Base-by-base conservation (phyloP, 2,888 invertebrate genomes). In the Eristalis intricaria region DNA sequence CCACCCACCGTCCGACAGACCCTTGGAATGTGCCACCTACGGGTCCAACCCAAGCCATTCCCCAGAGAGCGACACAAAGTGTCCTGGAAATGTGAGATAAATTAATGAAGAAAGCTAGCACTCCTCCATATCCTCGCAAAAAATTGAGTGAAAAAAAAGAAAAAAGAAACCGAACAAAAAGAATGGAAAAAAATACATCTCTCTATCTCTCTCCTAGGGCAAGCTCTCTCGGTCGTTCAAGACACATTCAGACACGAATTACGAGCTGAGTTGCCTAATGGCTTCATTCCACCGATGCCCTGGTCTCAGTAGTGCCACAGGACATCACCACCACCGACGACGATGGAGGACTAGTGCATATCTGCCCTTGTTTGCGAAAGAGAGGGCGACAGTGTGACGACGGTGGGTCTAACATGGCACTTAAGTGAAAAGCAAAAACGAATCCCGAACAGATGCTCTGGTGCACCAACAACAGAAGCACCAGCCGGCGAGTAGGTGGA, bases 51-150 rank as follows among this genome's bases (percentile, higher is more conserved):
- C 63, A 13, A 63, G 63, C 75, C 74, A 71, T 70, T 83, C 82
- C 86, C 82, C 65, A 74, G 69, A 70, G 69, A 65, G 69, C 50
- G 50, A 82, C 69, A 82, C 74, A 82, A 70, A 86, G 68, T 80
- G 84, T 87, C 87, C 83, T 87, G 82, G 73, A 87, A 87, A 80
- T 84, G 79, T 76, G 87, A 84, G 71, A 79, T 79, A 87, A 84
- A 87, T 87, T 87, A 87, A 87, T 87, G 87, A 87, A 87, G 84
- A 87, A 87, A 84, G 79, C 83, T 73, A 76, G 76, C 43, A 87
- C 87, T 87, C 74, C 78, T 87, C 71, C 43, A 64, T 58, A 23
- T 73, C 73, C 22, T 40, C 50, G 19, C 4, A 63, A 64, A 38
- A 75, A 64, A 83, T 32, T 32, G 32, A 61, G 32, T 13, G 4